Conservation (phyloP, 2,888 invertebrate genomes). For the Carpatolechia fugitivella region DNA sequence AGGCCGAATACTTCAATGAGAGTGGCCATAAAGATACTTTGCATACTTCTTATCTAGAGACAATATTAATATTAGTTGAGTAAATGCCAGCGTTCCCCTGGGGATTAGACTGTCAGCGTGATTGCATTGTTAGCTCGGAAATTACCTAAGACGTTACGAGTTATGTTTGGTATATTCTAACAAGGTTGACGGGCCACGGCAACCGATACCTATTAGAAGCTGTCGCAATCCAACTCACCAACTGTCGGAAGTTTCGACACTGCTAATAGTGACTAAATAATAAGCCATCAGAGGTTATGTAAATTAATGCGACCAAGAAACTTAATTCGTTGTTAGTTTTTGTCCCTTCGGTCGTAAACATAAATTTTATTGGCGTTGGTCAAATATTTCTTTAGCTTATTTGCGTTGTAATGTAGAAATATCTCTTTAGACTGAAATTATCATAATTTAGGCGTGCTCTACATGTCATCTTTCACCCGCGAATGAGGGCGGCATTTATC, state of each 20-base stretch:
- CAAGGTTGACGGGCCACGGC: constrained; percentile 61
- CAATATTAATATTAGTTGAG: constrained; percentile 22
- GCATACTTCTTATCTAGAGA: constrained; percentile 3
- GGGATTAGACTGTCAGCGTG: constrained; percentile 40
- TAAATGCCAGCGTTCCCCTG: constrained; percentile 27
- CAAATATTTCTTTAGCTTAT: neutral
- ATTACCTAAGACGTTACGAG: constrained; percentile 56
- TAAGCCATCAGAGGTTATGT: constrained; percentile 50
- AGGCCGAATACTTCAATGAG: constrained; percentile 37
- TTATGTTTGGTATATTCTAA: constrained; percentile 49
- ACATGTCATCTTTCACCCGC: neutral
- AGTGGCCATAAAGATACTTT: constrained; percentile 15
- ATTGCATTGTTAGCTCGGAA: constrained; percentile 34
- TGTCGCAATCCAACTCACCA: constrained; percentile 42
- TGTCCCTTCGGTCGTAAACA: constrained; percentile 3
- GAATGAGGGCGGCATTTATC: too few species aligned
- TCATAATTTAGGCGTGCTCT: neutral
- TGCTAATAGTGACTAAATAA: constrained; percentile 53
- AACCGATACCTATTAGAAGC: constrained; percentile 50
- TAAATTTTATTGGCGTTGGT: neutral
- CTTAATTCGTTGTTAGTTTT: constrained; percentile 26
- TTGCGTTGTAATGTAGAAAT: neutral
- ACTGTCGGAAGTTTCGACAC: constrained; percentile 67
- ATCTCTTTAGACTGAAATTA: neutral
- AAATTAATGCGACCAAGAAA: constrained; percentile 43